Evolutionary conservation across 1,140 invertebrate species (phyloP).

Genomic region (Nebria ingens): DNA sequence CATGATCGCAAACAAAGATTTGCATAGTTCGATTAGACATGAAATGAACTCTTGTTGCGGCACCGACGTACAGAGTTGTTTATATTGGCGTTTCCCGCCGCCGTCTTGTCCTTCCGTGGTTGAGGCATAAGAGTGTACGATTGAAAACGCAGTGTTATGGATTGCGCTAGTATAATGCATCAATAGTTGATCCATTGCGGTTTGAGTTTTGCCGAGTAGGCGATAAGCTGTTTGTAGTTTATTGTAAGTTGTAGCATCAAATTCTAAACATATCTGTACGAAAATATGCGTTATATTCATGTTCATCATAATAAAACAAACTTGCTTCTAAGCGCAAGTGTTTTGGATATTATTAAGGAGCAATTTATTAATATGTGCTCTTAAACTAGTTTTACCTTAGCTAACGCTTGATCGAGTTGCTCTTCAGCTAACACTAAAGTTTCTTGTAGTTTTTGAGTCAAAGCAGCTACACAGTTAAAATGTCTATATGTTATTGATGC

Average conservation of each 20-base stretch:
- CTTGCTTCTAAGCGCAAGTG: too few relatives aligned
- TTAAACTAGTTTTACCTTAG: constrained; percentile 45
- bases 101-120: constrained; percentile 21
- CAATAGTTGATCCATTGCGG: constrained; percentile 86
- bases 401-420: constrained; percentile 77
- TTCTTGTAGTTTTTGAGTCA: constrained; percentile 81
- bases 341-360: too few relatives aligned
- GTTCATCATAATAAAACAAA: not conserved
- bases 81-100: constrained; percentile 60
- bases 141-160: constrained; percentile 75
- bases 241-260: constrained; percentile 59
- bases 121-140: constrained; percentile 58
- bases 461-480: constrained; percentile 74
- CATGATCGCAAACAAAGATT: constrained; percentile 71
- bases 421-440: constrained; percentile 86
- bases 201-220: constrained; percentile 75
- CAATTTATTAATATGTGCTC: too few relatives aligned
- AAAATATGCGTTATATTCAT: constrained; percentile 11
- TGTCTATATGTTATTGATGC: constrained; percentile 71
- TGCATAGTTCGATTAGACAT: constrained; percentile 71
- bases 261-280: constrained; percentile 53
- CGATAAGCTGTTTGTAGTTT: constrained; percentile 80
- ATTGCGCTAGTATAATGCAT: constrained; percentile 94
- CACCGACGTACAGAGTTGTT: constrained; percentile 65
- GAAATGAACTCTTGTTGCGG: constrained; percentile 67